A percentile compares a stretch with the other conserved stretches of the same genome.
These are phyloP conservation scores for Mirza zaza DNA, from an alignment of 2,113 vertebrate species.

Conservation along the genomic window DNA sequence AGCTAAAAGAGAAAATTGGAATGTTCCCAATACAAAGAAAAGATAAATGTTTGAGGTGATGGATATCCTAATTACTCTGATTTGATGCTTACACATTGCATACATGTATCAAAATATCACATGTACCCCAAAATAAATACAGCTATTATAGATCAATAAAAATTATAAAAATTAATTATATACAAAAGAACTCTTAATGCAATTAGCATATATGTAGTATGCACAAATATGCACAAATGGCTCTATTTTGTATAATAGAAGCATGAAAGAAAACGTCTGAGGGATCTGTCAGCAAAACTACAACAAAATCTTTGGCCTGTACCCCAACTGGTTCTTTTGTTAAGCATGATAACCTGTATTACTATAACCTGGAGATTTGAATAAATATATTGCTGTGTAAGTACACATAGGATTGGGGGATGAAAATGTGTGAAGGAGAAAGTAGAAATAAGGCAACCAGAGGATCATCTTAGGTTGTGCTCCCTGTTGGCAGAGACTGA, in stretches of 20 bases:
- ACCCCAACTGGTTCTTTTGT: background rate
- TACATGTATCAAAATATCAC: background rate
- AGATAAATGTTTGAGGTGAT: background rate
- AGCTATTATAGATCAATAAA: background rate
- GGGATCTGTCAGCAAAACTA: background rate
- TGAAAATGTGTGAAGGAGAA: background rate
- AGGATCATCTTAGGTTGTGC: background rate
- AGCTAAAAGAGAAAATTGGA: background rate
- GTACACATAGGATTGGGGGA: background rate
- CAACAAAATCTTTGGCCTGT: background rate
- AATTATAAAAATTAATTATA: background rate
- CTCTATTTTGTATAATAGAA: background rate
- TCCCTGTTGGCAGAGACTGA: background rate
- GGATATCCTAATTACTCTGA: background rate
- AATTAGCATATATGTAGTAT: background rate
- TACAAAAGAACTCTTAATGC: background rate
- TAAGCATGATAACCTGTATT: background rate
- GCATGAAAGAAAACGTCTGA: background rate
- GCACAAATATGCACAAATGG: no score
- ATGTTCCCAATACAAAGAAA: background rate
- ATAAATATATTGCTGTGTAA: background rate
- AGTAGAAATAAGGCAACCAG: background rate
- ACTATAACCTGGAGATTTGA: slow-evolving; percentile 1
- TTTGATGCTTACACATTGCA: background rate
- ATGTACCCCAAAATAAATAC: background rate